These are phyloP conservation scores for Rhinoderma darwinii DNA, from an alignment of 2,113 vertebrate genomes.

Conservation along the genomic window DNA sequence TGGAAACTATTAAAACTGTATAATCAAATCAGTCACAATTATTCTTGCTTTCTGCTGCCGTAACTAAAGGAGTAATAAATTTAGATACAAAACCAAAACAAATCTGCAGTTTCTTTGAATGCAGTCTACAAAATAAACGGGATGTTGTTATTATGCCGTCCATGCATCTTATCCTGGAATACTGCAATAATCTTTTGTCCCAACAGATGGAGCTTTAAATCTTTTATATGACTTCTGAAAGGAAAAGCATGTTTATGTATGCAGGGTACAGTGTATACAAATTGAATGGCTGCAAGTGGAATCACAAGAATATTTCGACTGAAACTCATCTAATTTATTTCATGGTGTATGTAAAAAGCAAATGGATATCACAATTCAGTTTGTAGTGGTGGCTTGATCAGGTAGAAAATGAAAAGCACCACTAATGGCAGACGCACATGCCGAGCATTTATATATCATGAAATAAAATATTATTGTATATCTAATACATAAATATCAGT, in stretches of 20 bases:
- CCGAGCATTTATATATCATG: neutral
- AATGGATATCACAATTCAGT: neutral
- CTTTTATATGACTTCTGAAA: constrained; percentile 21
- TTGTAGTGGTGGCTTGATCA: neutral
- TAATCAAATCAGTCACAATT: neutral
- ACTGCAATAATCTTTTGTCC: constrained; percentile 45
- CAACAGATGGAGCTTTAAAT: constrained; percentile 52
- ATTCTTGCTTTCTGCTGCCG: neutral
- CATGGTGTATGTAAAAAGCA: neutral
- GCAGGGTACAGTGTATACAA: constrained; percentile 4
- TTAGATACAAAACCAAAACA: neutral
- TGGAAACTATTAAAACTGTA: neutral
- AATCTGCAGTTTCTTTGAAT: neutral
- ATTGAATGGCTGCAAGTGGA: constrained; percentile 6
- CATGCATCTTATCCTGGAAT: neutral
- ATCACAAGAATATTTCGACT: neutral
- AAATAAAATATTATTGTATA: no score
- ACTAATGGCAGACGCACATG: neutral
- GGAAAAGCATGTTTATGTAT: neutral
- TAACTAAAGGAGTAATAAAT: neutral
- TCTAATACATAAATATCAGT: no score
- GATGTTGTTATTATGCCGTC: neutral
- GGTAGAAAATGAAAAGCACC: neutral
- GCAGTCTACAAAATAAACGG: neutral
- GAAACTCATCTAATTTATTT: constrained; percentile 37